Evolutionary conservation across 2,113 vertebrate genomes (phyloP).

Genomic region (chimpanzee (Pan troglodytes)): NHGRI_mPanTro3-v2.1_pri NC_072402.2:111060001-111060500

Average conservation of each 20-base stretch:
- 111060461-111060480: not conserved
- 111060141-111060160: not conserved
- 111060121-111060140: not conserved
- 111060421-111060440: not conserved
- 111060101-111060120: not conserved
- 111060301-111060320: not conserved
- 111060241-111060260: constrained; percentile 11
- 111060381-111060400: not conserved
- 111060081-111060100: not conserved
- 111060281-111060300: not conserved
- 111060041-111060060: not conserved
- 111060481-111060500: constrained; percentile 1
- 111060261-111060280: not conserved
- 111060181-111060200: not conserved
- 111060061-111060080: constrained; percentile 12
- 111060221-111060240: not conserved
- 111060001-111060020: not conserved
- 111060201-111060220: not conserved
- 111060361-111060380: not conserved
- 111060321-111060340: not conserved
- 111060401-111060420: not conserved
- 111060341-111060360: not conserved
- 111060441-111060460: not conserved
- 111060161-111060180: not conserved
- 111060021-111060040: not conserved